Percentiles rank a stretch among this genome's conserved stretches.
Evolutionary conservation across 2,888 invertebrate species (phyloP).

Genomic region (Pseudococcus viburni): DNA sequence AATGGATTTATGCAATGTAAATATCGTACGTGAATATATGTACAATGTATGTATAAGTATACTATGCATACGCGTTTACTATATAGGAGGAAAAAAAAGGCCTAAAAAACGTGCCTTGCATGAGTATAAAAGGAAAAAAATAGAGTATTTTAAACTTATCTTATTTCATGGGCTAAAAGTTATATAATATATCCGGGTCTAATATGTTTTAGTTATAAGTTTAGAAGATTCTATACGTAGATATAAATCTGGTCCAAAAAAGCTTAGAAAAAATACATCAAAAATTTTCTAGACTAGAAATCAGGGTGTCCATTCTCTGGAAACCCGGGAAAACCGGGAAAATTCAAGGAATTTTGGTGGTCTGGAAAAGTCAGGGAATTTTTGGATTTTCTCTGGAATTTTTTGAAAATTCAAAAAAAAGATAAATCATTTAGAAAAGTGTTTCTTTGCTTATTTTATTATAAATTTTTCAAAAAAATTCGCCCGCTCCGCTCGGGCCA

Average conservation of each 20-base stretch:
- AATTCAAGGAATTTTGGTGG: too few species aligned
- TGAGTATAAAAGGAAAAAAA: background rate
- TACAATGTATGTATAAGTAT: background rate
- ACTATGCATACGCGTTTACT: background rate
- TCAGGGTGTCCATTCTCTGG: too few species aligned
- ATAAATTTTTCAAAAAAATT: too few species aligned
- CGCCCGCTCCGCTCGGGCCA: too few species aligned
- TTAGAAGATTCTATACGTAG: background rate
- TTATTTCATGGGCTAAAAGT: background rate
- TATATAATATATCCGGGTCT: background rate
- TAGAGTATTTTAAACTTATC: conserved; percentile 5
- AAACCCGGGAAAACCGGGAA: too few species aligned
- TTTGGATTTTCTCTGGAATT: too few species aligned
- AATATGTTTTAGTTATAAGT: background rate
- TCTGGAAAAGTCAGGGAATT: too few species aligned
- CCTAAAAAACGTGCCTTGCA: background rate
- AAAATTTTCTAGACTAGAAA: background rate
- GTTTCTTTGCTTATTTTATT: too few species aligned
- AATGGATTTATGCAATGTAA: conserved; percentile 19
- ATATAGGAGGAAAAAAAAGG: background rate
- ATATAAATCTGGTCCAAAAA: background rate
- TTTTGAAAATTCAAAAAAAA: too few species aligned
- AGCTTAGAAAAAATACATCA: background rate
- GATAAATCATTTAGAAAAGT: too few species aligned
- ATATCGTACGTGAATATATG: background rate